phyloP scores from a whole-genome alignment of 2,113 vertebrate species.

The Petromus typicus region DNA sequence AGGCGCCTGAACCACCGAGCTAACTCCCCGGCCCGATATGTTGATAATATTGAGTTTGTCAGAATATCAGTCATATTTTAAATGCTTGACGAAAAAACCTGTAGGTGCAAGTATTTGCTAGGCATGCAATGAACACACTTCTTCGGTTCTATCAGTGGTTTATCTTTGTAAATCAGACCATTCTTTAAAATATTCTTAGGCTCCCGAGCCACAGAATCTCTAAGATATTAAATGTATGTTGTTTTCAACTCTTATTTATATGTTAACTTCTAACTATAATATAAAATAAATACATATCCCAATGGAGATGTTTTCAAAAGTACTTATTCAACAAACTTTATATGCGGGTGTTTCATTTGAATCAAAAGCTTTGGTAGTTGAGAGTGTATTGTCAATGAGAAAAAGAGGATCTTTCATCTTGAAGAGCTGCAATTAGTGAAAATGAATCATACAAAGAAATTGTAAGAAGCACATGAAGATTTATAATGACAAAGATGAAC shows the following conservation, averaged over 20 bases:
- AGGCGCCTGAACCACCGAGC: too few relatives aligned
- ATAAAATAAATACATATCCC: background rate
- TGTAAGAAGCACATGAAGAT: background rate
- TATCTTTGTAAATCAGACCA: background rate
- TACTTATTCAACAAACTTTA: background rate
- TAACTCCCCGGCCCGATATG: too few relatives aligned
- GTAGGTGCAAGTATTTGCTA: background rate
- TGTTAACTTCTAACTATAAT: background rate
- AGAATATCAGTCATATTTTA: background rate
- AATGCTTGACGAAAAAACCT: background rate
- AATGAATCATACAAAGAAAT: background rate
- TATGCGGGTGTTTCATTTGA: background rate
- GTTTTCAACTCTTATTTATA: background rate
- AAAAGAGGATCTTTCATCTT: background rate
- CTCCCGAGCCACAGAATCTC: background rate
- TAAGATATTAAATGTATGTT: background rate
- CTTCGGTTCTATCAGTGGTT: background rate
- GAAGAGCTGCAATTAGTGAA: background rate
- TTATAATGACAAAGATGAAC: background rate
- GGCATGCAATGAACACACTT: background rate
- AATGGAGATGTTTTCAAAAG: background rate
- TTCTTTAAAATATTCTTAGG: background rate
- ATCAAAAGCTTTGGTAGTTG: background rate
- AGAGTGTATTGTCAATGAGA: background rate
- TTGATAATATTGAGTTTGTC: background rate